Base-by-base conservation (phyloP, 1,140 invertebrate genomes). In the Pantala flavescens region DNA sequence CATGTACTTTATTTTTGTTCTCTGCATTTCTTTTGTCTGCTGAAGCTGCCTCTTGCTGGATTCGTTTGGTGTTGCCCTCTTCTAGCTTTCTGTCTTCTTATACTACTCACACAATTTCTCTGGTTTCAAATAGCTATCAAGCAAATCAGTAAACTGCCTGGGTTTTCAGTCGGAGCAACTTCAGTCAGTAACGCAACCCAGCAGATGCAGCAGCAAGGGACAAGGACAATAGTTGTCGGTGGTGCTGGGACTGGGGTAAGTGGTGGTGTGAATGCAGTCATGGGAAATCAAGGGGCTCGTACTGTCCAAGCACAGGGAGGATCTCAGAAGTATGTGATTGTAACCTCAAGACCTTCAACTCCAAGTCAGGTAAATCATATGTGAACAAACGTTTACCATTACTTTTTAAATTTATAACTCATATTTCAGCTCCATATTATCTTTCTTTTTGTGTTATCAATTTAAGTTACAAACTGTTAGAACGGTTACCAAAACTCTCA, bases 71-170 rank as follows among this genome's bases (percentile, higher is more conserved):
- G 2, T 9, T 63, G 49, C 49, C 49, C 49, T 63, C 49, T 63
- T 63, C 49, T 63, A 63, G 14, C n/a, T 19, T 19, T 16, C 49
- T 63, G n/a, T 63, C n/a, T 63, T 63, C 49, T 12, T 63, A 16
- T 16, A 63, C 49, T 63, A 63, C 49, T 63, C 49, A 63, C 49
- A 63, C 14, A 3, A 63, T 63, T 63, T 63, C n/a, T 63, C 49
- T 63, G 49, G 49, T 63, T 63, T 63, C n/a, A 63, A 63, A 16
- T 63, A 63, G 49, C 49, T 63, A 63, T 63, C 49, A 63, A 63
- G 49, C 49, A 63, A 63, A 63, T 63, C 49, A 63, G 49, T 63
- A 63, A 63, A 63, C 49, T 63, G 49, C 49, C 49, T 63, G 49
- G 49, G 49, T 63, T 63, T 63, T 63, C 49, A 63, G 49, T 63